Evolutionary conservation across 2,797 vertebrate genomes (phyloP), one percentile per base, ranked within the genome.

Genomic region (Triplophysa bombifrons): DNA sequence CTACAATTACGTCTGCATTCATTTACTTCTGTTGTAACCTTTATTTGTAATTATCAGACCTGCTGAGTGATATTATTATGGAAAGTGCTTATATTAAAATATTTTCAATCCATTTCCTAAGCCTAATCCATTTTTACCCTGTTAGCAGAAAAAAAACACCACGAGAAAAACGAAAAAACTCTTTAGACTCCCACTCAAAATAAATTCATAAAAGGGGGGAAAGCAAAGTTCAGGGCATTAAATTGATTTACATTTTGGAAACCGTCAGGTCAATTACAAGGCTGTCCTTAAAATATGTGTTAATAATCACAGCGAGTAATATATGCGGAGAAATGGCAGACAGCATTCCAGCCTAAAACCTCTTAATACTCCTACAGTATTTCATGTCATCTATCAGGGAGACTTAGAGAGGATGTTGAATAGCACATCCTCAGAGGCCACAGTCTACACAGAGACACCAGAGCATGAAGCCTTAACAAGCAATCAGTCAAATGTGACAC

Each of bases 391-490:
- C 76, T 83, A 84, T 85, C 80, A 82, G 77, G 66, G 76, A 86
- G 68, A 83, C 72, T 65, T 41, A 70, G 48, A 53, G 80, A 66
- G 58, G 82, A 80, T 78, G 66, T 65, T 76, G 73, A 86, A 71
- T 78, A 81, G 74, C 68, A 69, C 70, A 81, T 75, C 64, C 72
- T 77, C 61, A 66, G 79, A 76, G 74, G 71, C 73, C 63, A 66
- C 44, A 83, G 78, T 69, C 64, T 87, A 85, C 82, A 80, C 64
- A 82, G 67, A 80, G 80, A 80, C 55, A 89, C 89, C 87, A 87
- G 90, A 88, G 89, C 75, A 80, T 89, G 90, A 88, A 92, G 90
- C 90, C 89, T 91, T 93, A 91, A 93, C 91, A 92, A 92, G 91
- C 85, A 88, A 89, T 91, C 89, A 88, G 88, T 91, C 86, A 89